phyloP scores from a whole-genome alignment of 2,797 vertebrate genomes.

The Chiropotes sagulatus region DNA sequence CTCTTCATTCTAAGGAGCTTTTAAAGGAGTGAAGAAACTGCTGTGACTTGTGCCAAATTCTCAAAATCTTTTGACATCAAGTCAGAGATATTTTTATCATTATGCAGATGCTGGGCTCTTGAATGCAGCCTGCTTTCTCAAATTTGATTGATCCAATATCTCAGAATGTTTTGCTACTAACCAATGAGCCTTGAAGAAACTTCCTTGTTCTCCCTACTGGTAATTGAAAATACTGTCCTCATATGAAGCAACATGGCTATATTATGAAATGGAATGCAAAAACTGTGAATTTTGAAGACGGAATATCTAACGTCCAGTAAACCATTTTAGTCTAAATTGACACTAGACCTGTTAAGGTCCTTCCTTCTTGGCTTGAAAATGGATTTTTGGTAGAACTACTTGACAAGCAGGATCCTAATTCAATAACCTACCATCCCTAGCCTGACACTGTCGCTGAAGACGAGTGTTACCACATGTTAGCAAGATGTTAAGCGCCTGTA shows the following conservation, averaged over 20 bases:
- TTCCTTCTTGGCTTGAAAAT: neutral
- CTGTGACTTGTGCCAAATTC: neutral
- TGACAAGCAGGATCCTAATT: neutral
- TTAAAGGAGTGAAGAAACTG: neutral
- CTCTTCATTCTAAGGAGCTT: neutral
- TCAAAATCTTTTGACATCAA: neutral
- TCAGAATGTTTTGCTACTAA: neutral
- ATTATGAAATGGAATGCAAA: neutral
- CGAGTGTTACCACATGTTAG: neutral
- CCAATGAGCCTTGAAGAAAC: neutral
- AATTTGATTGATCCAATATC: neutral
- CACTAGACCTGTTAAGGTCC: neutral
- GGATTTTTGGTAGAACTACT: constrained; percentile 1
- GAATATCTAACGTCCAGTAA: neutral
- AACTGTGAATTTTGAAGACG: neutral
- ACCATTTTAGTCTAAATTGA: neutral
- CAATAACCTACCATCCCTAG: neutral
- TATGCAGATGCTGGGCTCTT: neutral
- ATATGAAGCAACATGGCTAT: neutral
- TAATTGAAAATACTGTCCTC: neutral
- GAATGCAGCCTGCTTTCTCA: neutral
- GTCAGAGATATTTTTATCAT: neutral
- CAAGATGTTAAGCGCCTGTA: neutral
- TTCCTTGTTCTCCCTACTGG: neutral
- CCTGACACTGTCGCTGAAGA: neutral